Evolutionary conservation across 2,797 vertebrate species (phyloP).

Genomic region (Hozukius guyotensis): DNA sequence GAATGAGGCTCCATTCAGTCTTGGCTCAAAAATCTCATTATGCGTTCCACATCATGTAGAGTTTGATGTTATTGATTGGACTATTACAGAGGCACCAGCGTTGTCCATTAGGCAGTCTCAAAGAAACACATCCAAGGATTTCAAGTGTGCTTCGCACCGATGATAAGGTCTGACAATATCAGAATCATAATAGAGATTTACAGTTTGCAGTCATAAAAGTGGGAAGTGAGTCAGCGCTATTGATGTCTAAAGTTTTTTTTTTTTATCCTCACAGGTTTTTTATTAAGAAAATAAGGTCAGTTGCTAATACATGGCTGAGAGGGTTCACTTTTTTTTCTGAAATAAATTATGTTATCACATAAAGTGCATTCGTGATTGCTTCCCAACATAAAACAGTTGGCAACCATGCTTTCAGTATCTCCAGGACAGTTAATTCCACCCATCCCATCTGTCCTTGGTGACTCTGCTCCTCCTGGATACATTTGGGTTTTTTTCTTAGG

Average conservation of each 20-base stretch:
- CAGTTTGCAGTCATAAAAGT: constrained; percentile 12
- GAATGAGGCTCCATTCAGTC: constrained; percentile 36
- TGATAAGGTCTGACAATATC: constrained; percentile 1
- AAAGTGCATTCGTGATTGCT: constrained; percentile 47
- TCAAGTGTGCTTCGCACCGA: constrained; percentile 9
- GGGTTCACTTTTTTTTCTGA: background rate
- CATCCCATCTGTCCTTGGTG: constrained; percentile 20
- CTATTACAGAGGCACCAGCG: constrained; percentile 35
- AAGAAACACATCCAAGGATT: constrained; percentile 12
- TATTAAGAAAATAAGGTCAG: constrained; percentile 24
- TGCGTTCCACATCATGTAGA: constrained; percentile 27
- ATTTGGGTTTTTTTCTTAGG: background rate
- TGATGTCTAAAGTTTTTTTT: background rate
- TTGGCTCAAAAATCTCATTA: constrained; percentile 51
- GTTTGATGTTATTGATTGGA: constrained; percentile 50
- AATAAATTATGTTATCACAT: constrained; percentile 34
- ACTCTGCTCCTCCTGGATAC: background rate
- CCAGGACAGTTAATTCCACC: constrained; percentile 22
- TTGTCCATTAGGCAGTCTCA: constrained; percentile 26
- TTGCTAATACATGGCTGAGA: constrained; percentile 5
- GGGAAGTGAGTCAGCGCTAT: constrained; percentile 26
- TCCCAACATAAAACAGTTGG: constrained; percentile 29
- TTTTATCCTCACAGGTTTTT: background rate
- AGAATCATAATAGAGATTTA: constrained; percentile 18
- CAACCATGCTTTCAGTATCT: constrained; percentile 14